phyloP scores from a whole-genome alignment of 2,113 vertebrate species.

The Microcebus ravelobensis region DNA sequence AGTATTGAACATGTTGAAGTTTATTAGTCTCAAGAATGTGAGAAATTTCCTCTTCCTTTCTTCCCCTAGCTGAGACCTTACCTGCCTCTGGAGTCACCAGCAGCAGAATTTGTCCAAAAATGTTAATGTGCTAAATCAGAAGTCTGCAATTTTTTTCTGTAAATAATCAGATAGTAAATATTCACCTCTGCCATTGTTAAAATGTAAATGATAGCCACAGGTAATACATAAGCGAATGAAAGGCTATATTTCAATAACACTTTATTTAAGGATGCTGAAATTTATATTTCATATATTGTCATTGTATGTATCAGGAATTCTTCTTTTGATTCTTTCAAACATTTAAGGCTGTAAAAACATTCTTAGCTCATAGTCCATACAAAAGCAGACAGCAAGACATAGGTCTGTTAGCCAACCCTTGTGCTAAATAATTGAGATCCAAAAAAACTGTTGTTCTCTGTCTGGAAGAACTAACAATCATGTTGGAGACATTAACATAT shows the following conservation, averaged over 20 bases:
- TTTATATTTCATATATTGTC: not conserved
- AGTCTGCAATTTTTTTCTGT: not conserved
- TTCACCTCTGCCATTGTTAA: not conserved
- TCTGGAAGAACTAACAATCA: not conserved
- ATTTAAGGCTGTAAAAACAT: not conserved
- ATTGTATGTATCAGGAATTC: not conserved
- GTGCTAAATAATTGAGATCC: not conserved
- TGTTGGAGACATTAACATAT: not conserved
- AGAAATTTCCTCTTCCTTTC: not conserved
- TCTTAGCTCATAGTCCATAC: not conserved
- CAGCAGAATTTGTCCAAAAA: not conserved
- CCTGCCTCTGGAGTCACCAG: not conserved
- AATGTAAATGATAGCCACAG: not conserved
- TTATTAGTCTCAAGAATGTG: not conserved
- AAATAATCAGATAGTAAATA: constrained; percentile 6
- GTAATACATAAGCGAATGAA: not conserved
- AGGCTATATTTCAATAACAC: not conserved
- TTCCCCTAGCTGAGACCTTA: not conserved
- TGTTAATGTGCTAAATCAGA: not conserved
- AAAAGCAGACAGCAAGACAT: not conserved
- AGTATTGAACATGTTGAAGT: not conserved
- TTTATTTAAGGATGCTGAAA: not conserved
- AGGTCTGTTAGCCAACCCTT: not conserved
- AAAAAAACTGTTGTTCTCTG: not conserved
- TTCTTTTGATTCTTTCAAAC: not conserved